Evolutionary conservation across 2,113 vertebrate species (phyloP).

Genomic region (Gymnocephalus cernua): DNA sequence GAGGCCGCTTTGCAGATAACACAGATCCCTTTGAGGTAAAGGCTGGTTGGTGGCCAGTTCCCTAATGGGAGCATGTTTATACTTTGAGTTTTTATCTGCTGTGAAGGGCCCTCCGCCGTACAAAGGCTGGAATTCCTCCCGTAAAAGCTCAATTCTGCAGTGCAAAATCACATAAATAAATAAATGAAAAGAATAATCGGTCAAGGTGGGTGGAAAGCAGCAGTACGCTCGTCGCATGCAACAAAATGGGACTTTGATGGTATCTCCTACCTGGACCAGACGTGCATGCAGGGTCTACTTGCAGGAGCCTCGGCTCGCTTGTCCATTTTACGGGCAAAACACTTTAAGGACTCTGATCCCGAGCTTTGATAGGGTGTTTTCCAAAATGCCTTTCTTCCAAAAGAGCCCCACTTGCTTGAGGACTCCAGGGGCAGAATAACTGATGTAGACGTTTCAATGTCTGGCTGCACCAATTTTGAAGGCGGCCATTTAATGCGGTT

Average conservation of each 20-base stretch:
- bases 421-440: constrained; percentile 65
- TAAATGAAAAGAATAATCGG: constrained; percentile 56
- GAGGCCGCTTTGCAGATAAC: constrained; percentile 76
- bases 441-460: constrained; percentile 79
- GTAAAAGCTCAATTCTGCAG: constrained; percentile 46
- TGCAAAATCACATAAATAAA: constrained; percentile 50
- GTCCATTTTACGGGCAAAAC: constrained; percentile 57
- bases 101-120: constrained; percentile 52
- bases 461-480: constrained; percentile 73
- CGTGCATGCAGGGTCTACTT: constrained; percentile 38
- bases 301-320: constrained; percentile 12
- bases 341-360: constrained; percentile 62
- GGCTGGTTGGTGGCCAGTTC: constrained; percentile 75
- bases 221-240: constrained; percentile 28
- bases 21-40: constrained; percentile 73
- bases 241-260: constrained; percentile 37
- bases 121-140: constrained; percentile 66
- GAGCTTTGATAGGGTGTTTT: constrained; percentile 62
- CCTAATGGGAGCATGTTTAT: constrained; percentile 84
- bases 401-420: constrained; percentile 41
- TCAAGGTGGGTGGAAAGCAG: constrained; percentile 48
- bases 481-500: constrained; percentile 61
- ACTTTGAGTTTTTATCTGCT: constrained; percentile 77
- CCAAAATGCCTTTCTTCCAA: constrained; percentile 48
- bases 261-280: constrained; percentile 52